Evolutionary conservation across 2,888 invertebrate species (phyloP), one percentile per base, ranked within the genome.

Genomic region (Euphydryas editha): DNA sequence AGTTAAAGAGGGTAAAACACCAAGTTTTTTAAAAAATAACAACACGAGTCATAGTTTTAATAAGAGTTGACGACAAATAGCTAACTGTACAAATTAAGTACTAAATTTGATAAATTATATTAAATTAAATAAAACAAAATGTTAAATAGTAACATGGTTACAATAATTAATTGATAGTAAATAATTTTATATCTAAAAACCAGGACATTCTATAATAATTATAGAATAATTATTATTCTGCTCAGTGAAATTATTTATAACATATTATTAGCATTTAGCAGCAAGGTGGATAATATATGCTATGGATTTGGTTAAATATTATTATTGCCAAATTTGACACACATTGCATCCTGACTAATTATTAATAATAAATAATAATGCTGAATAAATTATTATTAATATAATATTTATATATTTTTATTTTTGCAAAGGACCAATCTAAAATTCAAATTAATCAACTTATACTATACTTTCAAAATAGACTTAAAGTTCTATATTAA

Each of bases 1-100:
- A 56, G 96, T 96, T 0, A 95, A 95, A 74, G 95, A 95, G 81
- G 95, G 95, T 6, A 95, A 94, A 78, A 93, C 94, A 0, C 94
- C 94, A 0, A 93, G 90, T 67, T 94, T 95, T 68, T 81, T 93
- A 63, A 84, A 93, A 24, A 92, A 91, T 21, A 94, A 92, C 67
- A 88, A 88, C 65, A 85, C 89, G 5, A 94, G 89, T 66, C 90
- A 89, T 69, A 89, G 85, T 66, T 92, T 87, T 76, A 81, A 89
- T 77, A 89, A 78, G 67, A 92, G 92, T 87, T 92, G 91, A 92
- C 88, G 78, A 76, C 81, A 70, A 77, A 30, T 54, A 18, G 18
- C 30, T 8, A 17, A 17, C 21, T 54, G 15, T 67, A 67, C 68
- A 68, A 61, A 49, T 24, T 61, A n/a, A 61, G 7, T 13, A 11